Evolutionary conservation across 1,140 invertebrate species (phyloP).

Genomic region (Plutomurus gul): DNA sequence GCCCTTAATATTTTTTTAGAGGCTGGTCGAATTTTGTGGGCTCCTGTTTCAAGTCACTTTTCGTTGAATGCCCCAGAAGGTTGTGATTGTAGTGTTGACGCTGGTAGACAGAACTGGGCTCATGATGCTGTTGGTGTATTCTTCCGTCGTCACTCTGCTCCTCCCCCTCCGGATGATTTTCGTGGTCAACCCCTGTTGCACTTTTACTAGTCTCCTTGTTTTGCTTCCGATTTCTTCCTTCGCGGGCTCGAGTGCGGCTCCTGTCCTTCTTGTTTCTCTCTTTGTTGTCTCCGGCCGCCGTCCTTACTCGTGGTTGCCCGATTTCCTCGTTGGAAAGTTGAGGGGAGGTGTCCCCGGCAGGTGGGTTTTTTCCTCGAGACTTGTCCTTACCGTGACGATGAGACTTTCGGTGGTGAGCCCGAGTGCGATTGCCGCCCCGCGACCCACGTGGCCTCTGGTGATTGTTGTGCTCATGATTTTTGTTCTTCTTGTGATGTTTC

Average conservation of each 20-base stretch:
- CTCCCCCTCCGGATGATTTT: not conserved
- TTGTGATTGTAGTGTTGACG: slow-evolving; percentile 1
- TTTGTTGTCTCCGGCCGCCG: not conserved
- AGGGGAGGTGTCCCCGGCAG: not conserved
- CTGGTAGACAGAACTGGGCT: not conserved
- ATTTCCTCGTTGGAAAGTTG: not conserved
- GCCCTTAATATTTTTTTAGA: too few relatives aligned
- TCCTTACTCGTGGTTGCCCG: not conserved
- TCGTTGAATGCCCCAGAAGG: slow-evolving; percentile 1
- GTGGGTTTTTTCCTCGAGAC: not conserved
- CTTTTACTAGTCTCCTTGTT: not conserved
- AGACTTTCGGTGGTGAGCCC: not conserved
- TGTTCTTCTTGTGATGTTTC: not conserved
- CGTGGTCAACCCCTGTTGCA: too few relatives aligned
- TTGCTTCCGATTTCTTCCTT: not conserved
- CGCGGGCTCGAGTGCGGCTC: not conserved
- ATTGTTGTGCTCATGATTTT: not conserved
- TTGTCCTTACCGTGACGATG: slow-evolving; percentile 10
- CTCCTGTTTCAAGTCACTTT: slow-evolving; percentile 1
- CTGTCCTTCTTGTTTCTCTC: not conserved
- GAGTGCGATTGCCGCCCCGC: not conserved
- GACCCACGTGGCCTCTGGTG: not conserved
- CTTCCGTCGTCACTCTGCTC: not conserved
- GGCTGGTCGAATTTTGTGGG: not conserved
- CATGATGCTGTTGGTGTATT: too few relatives aligned